Base-by-base conservation (phyloP, 2,888 invertebrate species). In the Axea sp. region DNA sequence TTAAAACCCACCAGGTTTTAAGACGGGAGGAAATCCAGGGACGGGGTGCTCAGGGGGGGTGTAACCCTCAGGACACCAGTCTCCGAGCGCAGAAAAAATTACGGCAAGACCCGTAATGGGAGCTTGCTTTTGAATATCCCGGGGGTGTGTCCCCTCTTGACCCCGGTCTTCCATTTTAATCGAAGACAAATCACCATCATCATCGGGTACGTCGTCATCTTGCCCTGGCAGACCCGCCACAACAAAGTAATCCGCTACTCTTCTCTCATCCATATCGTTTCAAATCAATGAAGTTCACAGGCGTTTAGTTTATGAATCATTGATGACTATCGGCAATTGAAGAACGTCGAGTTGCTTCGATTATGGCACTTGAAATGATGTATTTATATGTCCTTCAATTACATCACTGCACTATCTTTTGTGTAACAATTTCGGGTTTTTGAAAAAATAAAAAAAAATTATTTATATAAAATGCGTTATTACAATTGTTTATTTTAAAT, bases 191-290 rank as follows among this genome's bases (percentile, higher is more conserved):
- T 95, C 95, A 80, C 93, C 93, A 84, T 95, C 94, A 65, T 93
- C 90, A 83, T 94, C 92, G 6, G 55, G 19, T 3, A 75, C 73
- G 14, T 85, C 82, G 45, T 83, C 80, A 59, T 84, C 85, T 53
- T 86, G 85, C 1, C 80, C 86, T 8, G 97, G 95, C 86, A 98
- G 90, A 17, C 99, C 99, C 84, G 98, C 98, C 73, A 99, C 95
- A 78, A 99, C 97, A 90, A 99, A 99, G 89, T 99, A 99, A 90
- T 99, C 99, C 14, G 96, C 98, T 75, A 98, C 95, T 88, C 94
- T 91, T 84, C 93, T 91, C 82, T 95, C 95, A 86, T 95, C 95
- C 95, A 95, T 95, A 3, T 55, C 8, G 15, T 24, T 24, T 45
- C 1, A 19, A 30, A 30, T 69, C 53, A 60, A 43, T 33, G 12